Evolutionary conservation across 2,888 invertebrate genomes (phyloP).

Genomic region (Pycnomerus fuliginosus): DNA sequence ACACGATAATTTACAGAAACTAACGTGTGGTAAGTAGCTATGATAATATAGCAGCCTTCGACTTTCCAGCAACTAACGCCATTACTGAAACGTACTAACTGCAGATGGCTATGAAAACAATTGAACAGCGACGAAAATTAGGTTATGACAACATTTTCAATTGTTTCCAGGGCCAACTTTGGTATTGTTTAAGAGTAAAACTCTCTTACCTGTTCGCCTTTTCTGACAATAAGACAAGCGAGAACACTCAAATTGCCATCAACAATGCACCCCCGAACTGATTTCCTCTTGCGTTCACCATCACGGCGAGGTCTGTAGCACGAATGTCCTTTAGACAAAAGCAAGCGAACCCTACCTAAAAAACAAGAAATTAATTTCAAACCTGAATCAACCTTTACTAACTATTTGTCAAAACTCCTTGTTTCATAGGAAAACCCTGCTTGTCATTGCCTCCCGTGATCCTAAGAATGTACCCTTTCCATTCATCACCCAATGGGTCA

Average conservation of each 20-base stretch:
- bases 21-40: too few species aligned
- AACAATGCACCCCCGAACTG: conserved; percentile 98
- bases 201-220: conserved; percentile 93
- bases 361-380: too few species aligned
- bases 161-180: too few species aligned
- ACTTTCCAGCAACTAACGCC: too few species aligned
- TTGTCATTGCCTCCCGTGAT: conserved; percentile 99
- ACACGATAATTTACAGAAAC: too few species aligned
- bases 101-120: too few species aligned
- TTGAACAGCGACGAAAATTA: too few species aligned
- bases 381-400: too few species aligned
- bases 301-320: conserved; percentile 94
- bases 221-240: conserved; percentile 90
- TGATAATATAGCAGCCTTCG: too few species aligned
- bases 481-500: conserved; percentile 94
- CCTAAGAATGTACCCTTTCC: conserved; percentile 97
- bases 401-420: conserved; percentile 95
- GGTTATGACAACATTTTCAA: too few species aligned
- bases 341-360: conserved; percentile 91
- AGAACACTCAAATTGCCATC: conserved; percentile 97
- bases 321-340: conserved; percentile 94
- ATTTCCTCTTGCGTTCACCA: conserved; percentile 97
- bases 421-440: conserved; percentile 99
- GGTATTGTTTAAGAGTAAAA: too few species aligned
- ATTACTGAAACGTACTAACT: too few species aligned